Conservation (phyloP, 2,888 invertebrate species). For the Rhorus exstirpatorius region DNA sequence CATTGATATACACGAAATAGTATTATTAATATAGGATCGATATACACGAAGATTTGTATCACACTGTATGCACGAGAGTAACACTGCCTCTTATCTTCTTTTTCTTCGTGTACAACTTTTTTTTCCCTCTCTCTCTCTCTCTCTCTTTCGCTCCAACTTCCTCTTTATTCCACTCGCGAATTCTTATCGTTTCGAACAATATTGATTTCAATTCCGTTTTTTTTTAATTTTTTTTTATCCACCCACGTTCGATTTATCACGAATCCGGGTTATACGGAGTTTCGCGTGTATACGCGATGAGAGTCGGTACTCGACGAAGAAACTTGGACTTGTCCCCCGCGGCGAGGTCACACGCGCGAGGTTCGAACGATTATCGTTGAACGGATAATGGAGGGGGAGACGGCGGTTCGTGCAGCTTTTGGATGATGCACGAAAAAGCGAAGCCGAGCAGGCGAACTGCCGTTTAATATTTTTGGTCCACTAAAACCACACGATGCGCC, state of each 20-base stretch:
- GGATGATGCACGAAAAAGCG: conserved; percentile 36
- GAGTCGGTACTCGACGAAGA: conserved; percentile 46
- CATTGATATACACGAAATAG: neutral
- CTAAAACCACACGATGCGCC: neutral
- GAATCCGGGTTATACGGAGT: conserved; percentile 18
- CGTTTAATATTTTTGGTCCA: conserved; percentile 41
- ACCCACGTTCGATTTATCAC: conserved; percentile 7
- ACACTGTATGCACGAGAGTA: conserved; percentile 35
- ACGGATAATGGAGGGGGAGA: conserved; percentile 22
- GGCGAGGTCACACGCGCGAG: conserved; percentile 66
- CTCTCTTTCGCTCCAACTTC: conserved; percentile 55
- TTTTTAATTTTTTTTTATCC: conserved; percentile 3
- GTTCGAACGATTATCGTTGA: conserved; percentile 57
- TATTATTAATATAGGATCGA: conserved; percentile 8
- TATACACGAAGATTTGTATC: conserved; percentile 25
- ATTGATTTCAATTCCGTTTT: conserved; percentile 28
- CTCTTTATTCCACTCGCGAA: conserved; percentile 65
- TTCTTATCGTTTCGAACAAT: conserved; percentile 31
- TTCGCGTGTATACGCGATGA: conserved; percentile 5
- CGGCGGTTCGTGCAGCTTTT: conserved; percentile 41
- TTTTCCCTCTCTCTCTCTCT: conserved; percentile 56
- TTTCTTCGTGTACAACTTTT: neutral
- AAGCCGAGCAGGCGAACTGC: conserved; percentile 24
- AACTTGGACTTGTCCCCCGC: conserved; percentile 68
- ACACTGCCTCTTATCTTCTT: conserved; percentile 26